Base-by-base conservation (phyloP, 2,797 vertebrate genomes). In the Clarias laeviceps region DNA sequence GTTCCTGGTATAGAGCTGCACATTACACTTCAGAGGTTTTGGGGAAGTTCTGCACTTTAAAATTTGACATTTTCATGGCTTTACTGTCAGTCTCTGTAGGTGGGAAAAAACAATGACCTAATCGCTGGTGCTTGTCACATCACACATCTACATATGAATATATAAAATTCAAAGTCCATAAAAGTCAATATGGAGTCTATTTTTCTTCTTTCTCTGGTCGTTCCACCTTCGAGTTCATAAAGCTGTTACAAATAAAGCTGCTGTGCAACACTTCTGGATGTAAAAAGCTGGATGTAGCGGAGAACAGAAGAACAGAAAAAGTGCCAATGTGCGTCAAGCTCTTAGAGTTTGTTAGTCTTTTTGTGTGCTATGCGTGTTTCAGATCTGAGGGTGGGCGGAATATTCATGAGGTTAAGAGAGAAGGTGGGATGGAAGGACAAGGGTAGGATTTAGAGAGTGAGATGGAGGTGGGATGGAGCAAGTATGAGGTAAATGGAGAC, bases 301-400 rank as follows among this genome's bases (percentile, higher is more conserved):
- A 14, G 14, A 65, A 29, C 37, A 65, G 29, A 54, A 45, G 34
- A 40, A 57, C 40, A 18, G 32, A 29, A 68, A 66, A 69, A 5
- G 27, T 14, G 18, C 9, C 9, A 70, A 32, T 50, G 37, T 83
- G 57, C 17, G n/a, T 20, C n/a, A 62, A 62, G 32, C 20, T 73
- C 69, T 34, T n/a, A 6, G 40, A 73, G 68, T 64, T 29, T 45
- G 11, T 64, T 62, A 18, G 12, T 8, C 27, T 32, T 54, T 77
- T 77, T 78, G 76, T 78, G 57, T 78, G 76, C 12, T 37, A 37
- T 78, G 45, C 9, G 4, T 70, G 54, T 59, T 59, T 69, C 29
- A 79, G 37, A 84, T 69, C 74, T 68, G 83, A 83, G 87, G 89
- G 93, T 91, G 91, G 93, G 92, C 91, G 91, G 93, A 93, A 93